phyloP scores from a whole-genome alignment of 2,888 invertebrate species.

The Drosophila kambysellisi region DNA sequence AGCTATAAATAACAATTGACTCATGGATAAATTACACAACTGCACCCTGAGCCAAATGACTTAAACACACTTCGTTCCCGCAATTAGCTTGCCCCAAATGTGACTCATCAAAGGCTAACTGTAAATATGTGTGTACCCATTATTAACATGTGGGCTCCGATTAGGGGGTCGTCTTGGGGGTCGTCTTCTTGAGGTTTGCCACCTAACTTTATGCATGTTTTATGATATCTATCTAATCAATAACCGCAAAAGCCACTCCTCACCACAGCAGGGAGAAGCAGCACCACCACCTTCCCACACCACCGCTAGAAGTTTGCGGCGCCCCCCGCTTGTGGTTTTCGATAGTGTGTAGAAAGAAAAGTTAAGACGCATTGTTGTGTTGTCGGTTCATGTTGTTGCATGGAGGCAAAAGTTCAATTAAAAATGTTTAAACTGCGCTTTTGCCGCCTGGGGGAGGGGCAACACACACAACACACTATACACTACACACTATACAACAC shows the following conservation, averaged over 20 bases:
- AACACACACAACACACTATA: background rate
- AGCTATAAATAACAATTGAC: slow-evolving; percentile 13
- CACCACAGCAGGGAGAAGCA: background rate
- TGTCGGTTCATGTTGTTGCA: slow-evolving; percentile 49
- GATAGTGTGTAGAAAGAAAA: slow-evolving; percentile 53
- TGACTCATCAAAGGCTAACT: slow-evolving; percentile 45
- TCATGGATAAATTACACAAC: background rate
- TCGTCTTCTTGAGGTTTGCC: background rate
- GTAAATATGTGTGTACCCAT: slow-evolving; percentile 29
- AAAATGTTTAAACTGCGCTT: slow-evolving; percentile 75
- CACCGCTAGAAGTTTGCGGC: background rate
- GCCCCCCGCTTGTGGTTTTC: slow-evolving; percentile 54
- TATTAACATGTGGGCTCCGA: slow-evolving; percentile 8
- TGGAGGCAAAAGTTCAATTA: slow-evolving; percentile 82
- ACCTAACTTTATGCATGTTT: slow-evolving; percentile 35
- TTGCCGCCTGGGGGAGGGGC: slow-evolving; percentile 42
- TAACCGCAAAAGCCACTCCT: slow-evolving; percentile 66
- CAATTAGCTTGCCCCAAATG: slow-evolving; percentile 47
- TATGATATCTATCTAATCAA: slow-evolving; percentile 71
- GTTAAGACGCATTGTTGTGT: slow-evolving; percentile 42
- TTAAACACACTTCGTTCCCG: slow-evolving; percentile 1
- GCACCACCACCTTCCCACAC: background rate
- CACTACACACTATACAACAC: slow-evolving; percentile 1
- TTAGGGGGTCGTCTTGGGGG: background rate
- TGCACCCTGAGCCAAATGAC: background rate